These are phyloP conservation scores for Trypoxylus dichotomus DNA, from an alignment of 1,140 invertebrate genomes.

Conservation along the genomic window DNA sequence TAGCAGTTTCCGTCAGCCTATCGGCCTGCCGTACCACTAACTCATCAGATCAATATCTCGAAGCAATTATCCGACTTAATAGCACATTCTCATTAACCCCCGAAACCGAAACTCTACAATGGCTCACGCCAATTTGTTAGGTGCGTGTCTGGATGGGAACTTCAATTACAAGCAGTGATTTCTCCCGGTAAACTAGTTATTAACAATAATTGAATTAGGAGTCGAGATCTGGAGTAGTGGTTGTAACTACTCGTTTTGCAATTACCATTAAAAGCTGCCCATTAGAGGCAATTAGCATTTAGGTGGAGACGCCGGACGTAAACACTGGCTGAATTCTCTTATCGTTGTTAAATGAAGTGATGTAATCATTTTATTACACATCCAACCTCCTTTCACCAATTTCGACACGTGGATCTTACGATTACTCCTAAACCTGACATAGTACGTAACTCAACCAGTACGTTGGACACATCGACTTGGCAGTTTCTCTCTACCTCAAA, in stretches of 20 bases:
- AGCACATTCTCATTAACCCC: constrained; percentile 47
- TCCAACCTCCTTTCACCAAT: neutral
- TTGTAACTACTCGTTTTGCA: constrained; percentile 42
- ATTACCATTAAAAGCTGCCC: constrained; percentile 46
- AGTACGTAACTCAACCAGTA: too few relatives aligned
- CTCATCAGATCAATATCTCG: constrained; percentile 48
- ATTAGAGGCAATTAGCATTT: constrained; percentile 44
- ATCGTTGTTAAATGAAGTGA: constrained; percentile 49
- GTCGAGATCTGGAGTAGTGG: constrained; percentile 31
- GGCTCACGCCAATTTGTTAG: constrained; percentile 44
- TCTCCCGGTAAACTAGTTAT: constrained; percentile 40
- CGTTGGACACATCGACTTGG: too few relatives aligned
- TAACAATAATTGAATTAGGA: constrained; percentile 43
- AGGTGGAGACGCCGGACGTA: constrained; percentile 35
- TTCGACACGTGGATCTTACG: too few relatives aligned
- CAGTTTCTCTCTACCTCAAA: too few relatives aligned
- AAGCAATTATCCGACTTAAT: constrained; percentile 49
- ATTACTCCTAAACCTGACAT: too few relatives aligned
- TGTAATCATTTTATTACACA: constrained; percentile 50
- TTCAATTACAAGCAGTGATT: constrained; percentile 35
- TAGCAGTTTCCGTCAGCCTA: constrained; percentile 47
- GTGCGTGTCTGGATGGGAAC: constrained; percentile 33
- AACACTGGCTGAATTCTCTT: constrained; percentile 43
- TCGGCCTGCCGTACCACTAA: constrained; percentile 43
- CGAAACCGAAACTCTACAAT: constrained; percentile 45